Evolutionary conservation across 2,888 invertebrate genomes (phyloP).

Genomic region (Tetanocera ferruginea): DNA sequence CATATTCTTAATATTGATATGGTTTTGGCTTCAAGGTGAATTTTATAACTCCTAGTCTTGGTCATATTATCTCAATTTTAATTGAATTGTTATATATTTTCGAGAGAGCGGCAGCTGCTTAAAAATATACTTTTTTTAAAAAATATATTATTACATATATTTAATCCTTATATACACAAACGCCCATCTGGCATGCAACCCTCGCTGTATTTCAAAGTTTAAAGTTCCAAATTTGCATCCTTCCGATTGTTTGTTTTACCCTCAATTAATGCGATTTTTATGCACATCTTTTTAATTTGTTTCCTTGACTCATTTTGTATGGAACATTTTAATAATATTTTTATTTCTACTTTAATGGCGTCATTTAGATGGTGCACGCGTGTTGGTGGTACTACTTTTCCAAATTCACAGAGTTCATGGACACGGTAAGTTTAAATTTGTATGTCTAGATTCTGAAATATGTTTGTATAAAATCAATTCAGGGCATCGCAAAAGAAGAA

Average conservation of each 20-base stretch:
- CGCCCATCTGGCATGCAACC: no score
- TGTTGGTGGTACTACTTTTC: slow-evolving; percentile 98
- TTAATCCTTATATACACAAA: neutral
- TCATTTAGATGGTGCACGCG: slow-evolving; percentile 87
- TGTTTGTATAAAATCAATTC: neutral
- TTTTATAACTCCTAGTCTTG: no score
- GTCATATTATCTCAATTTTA: no score
- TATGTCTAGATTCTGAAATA: neutral
- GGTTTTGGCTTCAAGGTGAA: no score
- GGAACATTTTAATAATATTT: neutral
- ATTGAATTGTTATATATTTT: slow-evolving; percentile 49
- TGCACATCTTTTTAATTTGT: slow-evolving; percentile 19
- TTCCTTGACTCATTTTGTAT: neutral
- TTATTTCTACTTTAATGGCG: neutral
- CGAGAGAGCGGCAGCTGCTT: slow-evolving; percentile 63
- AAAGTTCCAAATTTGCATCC: slow-evolving; percentile 10
- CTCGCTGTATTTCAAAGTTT: neutral
- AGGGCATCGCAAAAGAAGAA: neutral
- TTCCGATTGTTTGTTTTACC: slow-evolving; percentile 18
- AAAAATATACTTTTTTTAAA: slow-evolving; percentile 26
- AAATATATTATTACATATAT: slow-evolving; percentile 21
- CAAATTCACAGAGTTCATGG: slow-evolving; percentile 95
- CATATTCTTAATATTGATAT: no score
- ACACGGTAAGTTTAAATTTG: slow-evolving; percentile 82
- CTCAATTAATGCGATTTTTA: slow-evolving; percentile 34